Evolutionary conservation across 2,113 vertebrate genomes (phyloP), one percentile per base, ranked within the genome.

Genomic region (Nibea albiflora): DNA sequence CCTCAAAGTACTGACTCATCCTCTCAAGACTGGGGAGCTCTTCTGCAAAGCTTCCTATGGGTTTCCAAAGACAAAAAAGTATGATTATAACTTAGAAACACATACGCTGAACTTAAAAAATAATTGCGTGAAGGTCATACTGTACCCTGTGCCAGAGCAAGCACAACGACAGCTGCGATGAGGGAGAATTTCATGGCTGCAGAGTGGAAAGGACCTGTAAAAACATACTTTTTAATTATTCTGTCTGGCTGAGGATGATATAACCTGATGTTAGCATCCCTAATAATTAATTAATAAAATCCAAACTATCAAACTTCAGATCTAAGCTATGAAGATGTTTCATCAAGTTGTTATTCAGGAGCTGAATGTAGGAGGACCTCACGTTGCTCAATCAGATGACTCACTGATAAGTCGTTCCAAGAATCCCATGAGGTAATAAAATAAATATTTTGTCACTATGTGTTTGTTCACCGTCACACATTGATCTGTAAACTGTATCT

Each of bases 141-240:
- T 56, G 4, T 56, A 94, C 94, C 93, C 22, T 92, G 92, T 62
- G 92, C 89, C 83, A 94, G 76, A 28, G 90, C 92, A 5, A 94
- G 83, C 67, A 87, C 65, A 9, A 85, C 81, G 16, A 93, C 42
- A 19, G 85, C 80, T 15, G 84, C 92, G 15, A 94, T 78, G 68
- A 94, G 74, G 73, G 84, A 73, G 87, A 87, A 85, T 84, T 94
- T 95, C 94, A 95, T 94, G 94, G 72, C 66, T 94, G 90, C 70
- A 84, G 89, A 85, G 53, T 72, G 85, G 83, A 72, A 49, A 14
- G 46, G 75, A 88, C 74, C 92, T 92, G 52, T 2, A 58, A 35
- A 77, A 62, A 54, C 65, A 80, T 6, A 63, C 12, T 1, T 31
- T 49, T 53, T 47, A 2, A 67, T 79, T 46, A 54, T 22, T 54